Base-by-base conservation (phyloP, 2,113 vertebrate genomes). In the Antechinus stuartii region DNA sequence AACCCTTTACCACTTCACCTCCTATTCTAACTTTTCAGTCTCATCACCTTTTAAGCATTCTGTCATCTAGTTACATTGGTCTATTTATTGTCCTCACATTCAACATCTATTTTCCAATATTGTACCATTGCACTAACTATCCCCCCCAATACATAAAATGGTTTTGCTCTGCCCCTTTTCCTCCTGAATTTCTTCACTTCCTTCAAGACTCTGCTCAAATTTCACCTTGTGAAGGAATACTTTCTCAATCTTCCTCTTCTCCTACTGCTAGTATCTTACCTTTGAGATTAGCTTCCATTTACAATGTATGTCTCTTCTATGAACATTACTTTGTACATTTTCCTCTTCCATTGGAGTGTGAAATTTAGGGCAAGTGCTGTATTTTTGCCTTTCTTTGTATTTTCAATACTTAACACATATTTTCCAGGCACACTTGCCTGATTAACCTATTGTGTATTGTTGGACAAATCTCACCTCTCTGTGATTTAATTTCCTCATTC, bases 401-500 rank as follows among this genome's bases (percentile, higher is more conserved):
- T 42, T 84, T 42, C 61, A 84, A 0, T 23, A 23, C 61, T 76
- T 35, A n/a, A 68, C 35, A 68, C 68, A 84, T 19, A 42, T 84
- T 19, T 84, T 42, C 68, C n/a, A 84, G 68, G n/a, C 35, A 84
- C 6, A 42, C 5, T 76, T 19, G 35, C 35, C 14, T n/a, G 35
- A 84, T 4, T 84, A 84, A 42, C n/a, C n/a, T 2, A 1, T 91
- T 57, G 2, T 16, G 2, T 23, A 11, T 94, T 23, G n/a, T 61
- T 92, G 35, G 53, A 61, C 56, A 46, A 76, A 14, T 93, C 89
- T 57, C 92, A 92, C 68, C 76, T 92, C 93, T 89, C 91, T n/a
- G 25, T 55, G 26, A 94, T 14, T 68, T 94, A 92, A 24, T 68
- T 46, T 93, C 91, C 55, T 61, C n/a, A 35, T 92, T 84, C 96